Evolutionary conservation across 2,113 vertebrate species (phyloP).

Genomic region (Vulpes vulpes): DNA sequence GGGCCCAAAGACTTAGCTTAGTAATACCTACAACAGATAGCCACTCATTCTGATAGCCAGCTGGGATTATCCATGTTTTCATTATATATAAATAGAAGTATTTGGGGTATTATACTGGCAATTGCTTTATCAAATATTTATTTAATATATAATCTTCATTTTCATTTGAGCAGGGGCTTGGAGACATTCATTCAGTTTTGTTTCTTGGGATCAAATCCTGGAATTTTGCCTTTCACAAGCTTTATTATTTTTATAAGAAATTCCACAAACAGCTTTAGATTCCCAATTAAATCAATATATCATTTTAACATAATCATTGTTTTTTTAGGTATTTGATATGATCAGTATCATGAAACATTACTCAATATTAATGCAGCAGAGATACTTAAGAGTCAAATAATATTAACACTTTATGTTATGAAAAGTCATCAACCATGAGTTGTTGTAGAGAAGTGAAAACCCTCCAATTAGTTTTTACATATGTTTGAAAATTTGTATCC

Average conservation of each 20-base stretch:
- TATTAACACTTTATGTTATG: not conserved
- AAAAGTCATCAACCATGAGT: not conserved
- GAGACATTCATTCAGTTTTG: not conserved
- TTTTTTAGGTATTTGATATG: not conserved
- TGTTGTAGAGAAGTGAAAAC: not conserved
- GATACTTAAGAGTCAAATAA: not conserved
- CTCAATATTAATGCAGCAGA: not conserved
- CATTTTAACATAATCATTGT: not conserved
- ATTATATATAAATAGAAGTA: not conserved
- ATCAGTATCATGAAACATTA: not conserved
- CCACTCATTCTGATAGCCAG: not conserved
- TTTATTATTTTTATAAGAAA: not conserved
- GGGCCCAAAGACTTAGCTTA: not conserved
- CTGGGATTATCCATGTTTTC: not conserved
- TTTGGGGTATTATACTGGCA: not conserved
- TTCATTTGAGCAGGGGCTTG: not conserved
- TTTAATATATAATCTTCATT: not conserved
- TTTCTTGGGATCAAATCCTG: not conserved
- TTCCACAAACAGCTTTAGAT: not conserved
- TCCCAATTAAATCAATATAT: not conserved
- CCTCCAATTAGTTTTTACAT: not conserved
- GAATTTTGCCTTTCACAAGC: not conserved
- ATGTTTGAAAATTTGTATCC: not conserved
- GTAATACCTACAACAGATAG: no score
- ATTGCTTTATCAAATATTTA: not conserved